These are phyloP conservation scores for Lynx canadensis DNA, from an alignment of 2,113 vertebrate genomes.

Conservation along the genomic window DNA sequence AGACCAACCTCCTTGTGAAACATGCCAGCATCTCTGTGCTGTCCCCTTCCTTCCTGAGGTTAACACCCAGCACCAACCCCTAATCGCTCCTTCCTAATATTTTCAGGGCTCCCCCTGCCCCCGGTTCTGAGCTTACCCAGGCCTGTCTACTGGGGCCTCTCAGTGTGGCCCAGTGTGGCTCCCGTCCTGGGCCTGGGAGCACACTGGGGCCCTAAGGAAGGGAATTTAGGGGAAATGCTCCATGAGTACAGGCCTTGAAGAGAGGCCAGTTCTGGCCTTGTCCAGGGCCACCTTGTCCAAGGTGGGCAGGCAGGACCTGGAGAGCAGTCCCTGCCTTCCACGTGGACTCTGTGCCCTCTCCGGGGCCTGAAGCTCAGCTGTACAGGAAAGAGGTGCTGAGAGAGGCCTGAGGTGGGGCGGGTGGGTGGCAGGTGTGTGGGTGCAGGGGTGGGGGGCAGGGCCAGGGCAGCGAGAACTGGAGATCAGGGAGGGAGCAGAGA, in stretches of 20 bases:
- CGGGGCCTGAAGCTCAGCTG: neutral
- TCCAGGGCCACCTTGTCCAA: too few relatives aligned
- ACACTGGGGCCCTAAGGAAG: neutral
- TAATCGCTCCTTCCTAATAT: neutral
- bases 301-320: neutral
- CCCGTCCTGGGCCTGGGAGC: neutral
- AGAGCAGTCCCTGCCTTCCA: accelerated
- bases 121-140: neutral
- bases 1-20: neutral
- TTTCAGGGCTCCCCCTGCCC: neutral
- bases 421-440: neutral
- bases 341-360: neutral
- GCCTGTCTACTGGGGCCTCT: neutral
- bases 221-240: neutral
- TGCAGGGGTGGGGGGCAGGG: neutral
- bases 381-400: neutral
- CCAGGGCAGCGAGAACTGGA: neutral
- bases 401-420: too few relatives aligned
- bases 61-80: neutral
- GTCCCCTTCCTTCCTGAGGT: neutral
- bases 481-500: accelerated
- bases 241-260: neutral
- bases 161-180: neutral
- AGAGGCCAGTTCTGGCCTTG: neutral
- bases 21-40: neutral